Evolutionary conservation across 2,888 invertebrate genomes (phyloP), one percentile per base, ranked within the genome.

Genomic region (Drosophila paracracens): DNA sequence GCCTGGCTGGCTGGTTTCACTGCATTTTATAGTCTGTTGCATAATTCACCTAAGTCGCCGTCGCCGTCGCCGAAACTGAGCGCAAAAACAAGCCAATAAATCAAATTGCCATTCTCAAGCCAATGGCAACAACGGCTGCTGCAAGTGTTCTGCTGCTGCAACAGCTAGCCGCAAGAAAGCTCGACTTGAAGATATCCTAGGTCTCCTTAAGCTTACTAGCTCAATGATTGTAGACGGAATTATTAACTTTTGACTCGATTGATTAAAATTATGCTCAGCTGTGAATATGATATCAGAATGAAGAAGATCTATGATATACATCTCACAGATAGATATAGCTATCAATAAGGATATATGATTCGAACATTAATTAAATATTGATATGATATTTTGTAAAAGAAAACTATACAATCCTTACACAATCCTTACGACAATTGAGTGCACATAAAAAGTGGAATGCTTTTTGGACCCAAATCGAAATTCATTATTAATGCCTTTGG

Each of bases 71-170:
- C 73, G 74, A 74, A 81, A 76, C 84, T 73, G 73, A 76, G 58
- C 66, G 69, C 79, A 79, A 76, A 79, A 88, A 81, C 84, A 86
- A 86, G 84, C 85, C 78, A 86, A 86, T 86, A 86, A 86, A 86
- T 86, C 85, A 86, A 89, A 86, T 78, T 84, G 89, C 85, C 85
- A 88, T 85, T 85, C 89, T 85, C 89, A 89, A 89, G 88, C 83
- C 79, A 68, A 54, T 48, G 73, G 81, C 67, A 77, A 48, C 52
- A 46, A 38, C 54, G 63, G 78, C 74, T 82, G 84, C 82, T 83
- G 88, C 84, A 87, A 89, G 89, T 89, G 84, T 79, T 58, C 36
- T 21, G 36, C 35, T 13, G 65, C 43, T 52, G 27, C 52, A 33
- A 11, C 21, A 25, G 4, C 13, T 6, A 52, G 18, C 7, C 11